phyloP scores from a whole-genome alignment of 2,113 vertebrate genomes.

The Mobula hypostoma region DNA sequence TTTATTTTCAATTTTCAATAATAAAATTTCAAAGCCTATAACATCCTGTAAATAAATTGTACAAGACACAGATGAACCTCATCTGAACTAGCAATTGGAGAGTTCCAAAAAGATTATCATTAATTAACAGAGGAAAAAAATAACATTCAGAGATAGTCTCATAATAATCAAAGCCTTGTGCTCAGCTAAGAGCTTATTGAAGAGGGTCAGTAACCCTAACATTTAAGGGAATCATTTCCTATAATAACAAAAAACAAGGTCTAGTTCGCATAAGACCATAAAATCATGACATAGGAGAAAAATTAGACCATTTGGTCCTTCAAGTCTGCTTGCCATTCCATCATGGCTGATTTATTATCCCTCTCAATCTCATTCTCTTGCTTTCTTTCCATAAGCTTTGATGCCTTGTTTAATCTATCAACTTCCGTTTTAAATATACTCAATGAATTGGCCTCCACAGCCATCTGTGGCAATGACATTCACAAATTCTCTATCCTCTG shows the following conservation, averaged over 20 bases:
- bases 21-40: neutral
- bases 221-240: conserved; percentile 17
- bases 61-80: neutral
- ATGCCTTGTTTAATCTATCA: too few species aligned
- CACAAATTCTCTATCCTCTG: too few species aligned
- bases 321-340: too few species aligned
- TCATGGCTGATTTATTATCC: too few species aligned
- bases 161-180: neutral
- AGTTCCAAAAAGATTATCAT: neutral
- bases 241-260: conserved; percentile 14
- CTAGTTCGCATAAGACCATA: neutral
- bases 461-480: too few species aligned
- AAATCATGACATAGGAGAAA: too few species aligned
- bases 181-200: neutral
- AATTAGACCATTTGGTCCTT: too few species aligned
- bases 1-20: neutral
- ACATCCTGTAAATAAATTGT: neutral
- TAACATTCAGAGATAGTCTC: neutral
- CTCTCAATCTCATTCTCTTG: too few species aligned
- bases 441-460: too few species aligned
- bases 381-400: too few species aligned
- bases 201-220: conserved; percentile 18
- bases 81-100: neutral
- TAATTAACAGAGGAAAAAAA: neutral
- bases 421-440: too few species aligned